Conservation (phyloP, 2,797 vertebrate genomes). For the Leptoclinus maculatus region DNA sequence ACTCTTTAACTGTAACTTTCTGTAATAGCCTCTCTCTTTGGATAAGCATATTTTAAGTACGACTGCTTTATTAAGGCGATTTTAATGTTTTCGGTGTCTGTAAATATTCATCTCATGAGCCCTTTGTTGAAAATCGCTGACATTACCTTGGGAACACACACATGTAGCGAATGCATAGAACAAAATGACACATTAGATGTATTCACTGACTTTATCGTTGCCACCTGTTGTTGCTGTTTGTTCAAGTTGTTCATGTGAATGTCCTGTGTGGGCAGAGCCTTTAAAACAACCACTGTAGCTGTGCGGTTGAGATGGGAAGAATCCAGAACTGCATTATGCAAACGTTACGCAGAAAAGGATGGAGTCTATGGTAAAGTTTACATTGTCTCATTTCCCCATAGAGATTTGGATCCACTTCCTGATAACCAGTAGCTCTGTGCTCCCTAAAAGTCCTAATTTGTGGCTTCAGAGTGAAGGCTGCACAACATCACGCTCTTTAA, state of each 20-base stretch:
- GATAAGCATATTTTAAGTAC: background rate
- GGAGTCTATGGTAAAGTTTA: background rate
- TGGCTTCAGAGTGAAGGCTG: background rate
- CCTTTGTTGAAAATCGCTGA: background rate
- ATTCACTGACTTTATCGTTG: background rate
- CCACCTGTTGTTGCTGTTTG: constrained; percentile 66
- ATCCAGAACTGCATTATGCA: background rate
- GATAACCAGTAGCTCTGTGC: constrained; percentile 42
- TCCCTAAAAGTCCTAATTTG: constrained; percentile 32
- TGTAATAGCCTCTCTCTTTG: background rate
- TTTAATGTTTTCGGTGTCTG: background rate
- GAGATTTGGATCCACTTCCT: constrained; percentile 49
- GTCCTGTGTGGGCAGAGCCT: constrained; percentile 25
- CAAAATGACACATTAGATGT: background rate
- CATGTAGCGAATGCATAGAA: background rate
- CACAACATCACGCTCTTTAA: constrained; percentile 14
- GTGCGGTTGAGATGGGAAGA: background rate
- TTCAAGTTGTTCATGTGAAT: constrained; percentile 55
- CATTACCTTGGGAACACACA: background rate
- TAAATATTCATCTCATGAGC: background rate
- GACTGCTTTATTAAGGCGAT: background rate
- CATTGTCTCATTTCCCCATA: constrained; percentile 1
- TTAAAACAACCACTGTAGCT: constrained; percentile 11
- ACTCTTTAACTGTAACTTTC: background rate
- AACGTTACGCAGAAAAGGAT: constrained; percentile 8